These are phyloP conservation scores for Pseudochromis fuscus DNA, from an alignment of 2,797 vertebrate genomes.

Conservation along the genomic window DNA sequence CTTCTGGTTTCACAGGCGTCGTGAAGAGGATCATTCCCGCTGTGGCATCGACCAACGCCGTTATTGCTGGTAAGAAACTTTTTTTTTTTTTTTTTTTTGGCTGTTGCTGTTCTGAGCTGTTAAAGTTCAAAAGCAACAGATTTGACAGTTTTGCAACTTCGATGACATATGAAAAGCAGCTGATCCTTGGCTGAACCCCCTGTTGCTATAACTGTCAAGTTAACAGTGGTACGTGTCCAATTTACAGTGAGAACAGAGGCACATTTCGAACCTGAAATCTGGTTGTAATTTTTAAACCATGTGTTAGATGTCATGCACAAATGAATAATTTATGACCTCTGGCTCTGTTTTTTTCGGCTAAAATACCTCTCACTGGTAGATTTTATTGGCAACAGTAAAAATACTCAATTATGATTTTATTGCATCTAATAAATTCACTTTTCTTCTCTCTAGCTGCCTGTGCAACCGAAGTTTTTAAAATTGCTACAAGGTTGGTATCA, in stretches of 20 bases:
- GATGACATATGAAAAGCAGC: neutral
- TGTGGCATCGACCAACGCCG: conserved; percentile 97
- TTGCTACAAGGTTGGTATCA: conserved; percentile 92
- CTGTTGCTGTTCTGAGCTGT: neutral
- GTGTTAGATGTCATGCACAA: too few species aligned
- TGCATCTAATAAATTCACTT: neutral
- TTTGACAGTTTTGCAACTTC: neutral
- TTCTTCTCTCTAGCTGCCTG: conserved; percentile 89
- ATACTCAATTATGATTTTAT: neutral
- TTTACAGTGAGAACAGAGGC: neutral
- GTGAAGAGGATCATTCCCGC: conserved; percentile 98
- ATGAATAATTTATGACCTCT: neutral
- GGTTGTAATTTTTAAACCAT: neutral
- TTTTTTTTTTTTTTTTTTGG: neutral
- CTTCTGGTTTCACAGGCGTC: conserved; percentile 86
- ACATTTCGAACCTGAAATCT: neutral
- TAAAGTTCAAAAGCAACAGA: neutral
- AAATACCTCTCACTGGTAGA: neutral
- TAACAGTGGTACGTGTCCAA: neutral
- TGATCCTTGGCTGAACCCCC: neutral
- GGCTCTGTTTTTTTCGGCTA: neutral
- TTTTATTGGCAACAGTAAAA: too few species aligned
- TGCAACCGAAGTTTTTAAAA: conserved; percentile 97
- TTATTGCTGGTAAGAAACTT: conserved; percentile 91
- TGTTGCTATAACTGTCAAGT: neutral